Conservation (phyloP, 2,888 invertebrate genomes). For the Bursaphelenchus okinawaensis region DNA sequence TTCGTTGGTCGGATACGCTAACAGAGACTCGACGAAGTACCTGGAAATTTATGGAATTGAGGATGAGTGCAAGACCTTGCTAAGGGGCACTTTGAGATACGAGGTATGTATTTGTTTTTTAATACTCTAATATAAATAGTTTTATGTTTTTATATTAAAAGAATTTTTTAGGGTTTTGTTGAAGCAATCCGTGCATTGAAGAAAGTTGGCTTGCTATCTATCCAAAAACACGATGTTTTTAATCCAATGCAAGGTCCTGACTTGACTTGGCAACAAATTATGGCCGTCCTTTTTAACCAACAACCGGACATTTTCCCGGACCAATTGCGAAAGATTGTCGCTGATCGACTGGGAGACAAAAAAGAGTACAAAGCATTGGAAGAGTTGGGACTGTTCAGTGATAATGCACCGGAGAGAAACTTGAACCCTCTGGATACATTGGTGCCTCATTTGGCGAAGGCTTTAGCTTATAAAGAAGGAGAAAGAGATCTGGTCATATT, state of each 20-base stretch:
- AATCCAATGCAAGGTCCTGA: conserved; percentile 85
- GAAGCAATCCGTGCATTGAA: conserved; percentile 82
- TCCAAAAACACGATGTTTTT: conserved; percentile 78
- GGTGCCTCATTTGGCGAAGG: conserved; percentile 68
- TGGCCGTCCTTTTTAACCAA: conserved; percentile 78
- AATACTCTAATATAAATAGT: not conserved
- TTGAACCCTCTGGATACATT: conserved; percentile 83
- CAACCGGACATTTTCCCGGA: conserved; percentile 84
- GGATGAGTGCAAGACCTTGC: conserved; percentile 71
- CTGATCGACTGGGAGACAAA: conserved; percentile 70
- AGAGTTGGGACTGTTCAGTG: conserved; percentile 75
- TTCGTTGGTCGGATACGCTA: conserved; percentile 93
- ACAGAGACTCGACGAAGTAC: conserved; percentile 87
- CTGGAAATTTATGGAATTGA: conserved; percentile 78
- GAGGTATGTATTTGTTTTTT: conserved; percentile 59
- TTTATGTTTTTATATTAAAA: not conserved
- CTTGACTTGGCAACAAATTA: conserved; percentile 85
- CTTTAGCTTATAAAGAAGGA: conserved; percentile 61
- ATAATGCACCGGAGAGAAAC: conserved; percentile 73
- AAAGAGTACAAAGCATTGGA: conserved; percentile 40
- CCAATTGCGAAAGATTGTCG: conserved; percentile 77
- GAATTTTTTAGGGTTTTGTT: conserved; percentile 68
- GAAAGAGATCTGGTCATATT: conserved; percentile 91
- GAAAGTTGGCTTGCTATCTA: conserved; percentile 78
- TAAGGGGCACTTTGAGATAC: conserved; percentile 88